Evolutionary conservation across 2,113 vertebrate genomes (phyloP), one percentile per base, ranked within the genome.

Genomic region (Tupaia chinensis): DNA sequence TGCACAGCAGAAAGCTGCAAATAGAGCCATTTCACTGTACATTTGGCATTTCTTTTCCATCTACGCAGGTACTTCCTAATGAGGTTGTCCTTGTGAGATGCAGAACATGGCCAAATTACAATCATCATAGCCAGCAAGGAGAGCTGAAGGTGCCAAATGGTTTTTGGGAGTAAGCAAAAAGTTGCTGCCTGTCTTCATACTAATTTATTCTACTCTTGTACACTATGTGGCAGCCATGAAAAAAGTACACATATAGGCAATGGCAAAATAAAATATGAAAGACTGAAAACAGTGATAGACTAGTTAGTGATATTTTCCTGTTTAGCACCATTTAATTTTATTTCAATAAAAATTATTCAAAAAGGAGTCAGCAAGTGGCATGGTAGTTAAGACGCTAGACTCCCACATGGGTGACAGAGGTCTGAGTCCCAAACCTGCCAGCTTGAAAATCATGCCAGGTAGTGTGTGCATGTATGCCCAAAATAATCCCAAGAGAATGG

Each of bases 1-100:
- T 65, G 82, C 93, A 96, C 17, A 84, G 61, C 22, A 96, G 72
- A 97, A 82, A 96, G 44, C 60, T 87, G 20, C 69, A 89, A 93
- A 63, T 22, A 81, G n/a, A 93, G 32, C 61, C 56, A 89, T 95
- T 89, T 92, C 27, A n/a, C 70, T 93, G 11, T 29, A 74, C 12
- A 88, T n/a, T 89, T 95, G 89, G 78, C 74, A 79, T 95, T 58
- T 95, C n/a, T 89, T 90, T 89, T 87, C 68, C 29, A 90, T 86
- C 54, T 84, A 91, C 88, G 14, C 15, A 78, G 68, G 94, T 92
- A 90, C 81, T 95, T 92, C 73, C 56, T 87, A 22, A 89, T 73
- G 76, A 94, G 15, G 27, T 11, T 70, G 32, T 74, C 34, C 85
- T 95, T 91, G 32, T 92, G 66, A 97, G 66, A 73, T n/a, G 23